Conservation (phyloP, 2,113 vertebrate species). For the Oncorhynchus mykiss region DNA sequence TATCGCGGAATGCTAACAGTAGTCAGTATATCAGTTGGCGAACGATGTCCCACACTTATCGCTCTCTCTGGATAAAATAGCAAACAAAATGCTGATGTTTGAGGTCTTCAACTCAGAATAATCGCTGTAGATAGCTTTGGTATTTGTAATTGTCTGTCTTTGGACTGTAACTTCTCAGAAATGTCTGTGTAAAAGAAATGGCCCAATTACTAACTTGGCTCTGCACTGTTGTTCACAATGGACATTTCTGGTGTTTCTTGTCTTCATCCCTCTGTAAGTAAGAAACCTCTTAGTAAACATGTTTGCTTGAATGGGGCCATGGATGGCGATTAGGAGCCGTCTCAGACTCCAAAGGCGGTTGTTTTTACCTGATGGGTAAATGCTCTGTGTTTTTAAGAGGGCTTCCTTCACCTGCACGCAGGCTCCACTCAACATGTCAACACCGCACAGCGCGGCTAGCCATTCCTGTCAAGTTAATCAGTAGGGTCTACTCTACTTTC, state of each 20-base stretch:
- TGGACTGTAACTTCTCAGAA: no score
- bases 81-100: background rate
- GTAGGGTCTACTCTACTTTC: background rate
- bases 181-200: background rate
- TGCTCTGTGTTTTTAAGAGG: slow-evolving; percentile 7
- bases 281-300: background rate
- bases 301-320: background rate
- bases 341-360: slow-evolving; percentile 2
- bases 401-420: background rate
- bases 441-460: background rate
- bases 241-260: background rate
- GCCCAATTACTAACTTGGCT: background rate
- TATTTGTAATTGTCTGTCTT: background rate
- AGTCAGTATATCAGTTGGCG: background rate
- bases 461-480: background rate
- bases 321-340: background rate
- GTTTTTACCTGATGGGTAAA: slow-evolving; percentile 8
- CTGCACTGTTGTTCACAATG: background rate
- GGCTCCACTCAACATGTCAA: background rate
- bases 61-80: background rate
- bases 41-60: background rate
- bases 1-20: background rate
- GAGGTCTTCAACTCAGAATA: background rate
- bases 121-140: background rate
- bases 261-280: background rate